These are phyloP conservation scores for Triplophysa bombifrons DNA, from an alignment of 2,797 vertebrate species.

Conservation along the genomic window DNA sequence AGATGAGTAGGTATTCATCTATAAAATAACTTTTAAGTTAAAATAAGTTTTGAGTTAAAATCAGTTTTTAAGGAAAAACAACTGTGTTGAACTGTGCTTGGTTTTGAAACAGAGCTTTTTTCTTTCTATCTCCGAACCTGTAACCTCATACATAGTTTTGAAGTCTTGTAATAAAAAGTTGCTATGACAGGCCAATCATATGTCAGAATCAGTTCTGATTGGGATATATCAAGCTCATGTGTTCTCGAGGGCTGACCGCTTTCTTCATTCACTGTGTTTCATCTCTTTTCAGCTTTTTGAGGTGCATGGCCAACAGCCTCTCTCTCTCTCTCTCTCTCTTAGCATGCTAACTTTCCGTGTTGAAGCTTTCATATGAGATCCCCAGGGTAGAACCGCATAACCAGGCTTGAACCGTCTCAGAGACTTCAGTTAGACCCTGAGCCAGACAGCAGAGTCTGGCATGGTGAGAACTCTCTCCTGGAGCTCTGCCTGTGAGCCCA, in stretches of 20 bases:
- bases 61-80: neutral
- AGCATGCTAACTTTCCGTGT: constrained; percentile 37
- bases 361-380: constrained; percentile 41
- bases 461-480: constrained; percentile 44
- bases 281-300: constrained; percentile 36
- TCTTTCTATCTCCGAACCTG: too few relatives aligned
- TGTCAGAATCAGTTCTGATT: constrained; percentile 19
- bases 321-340: neutral
- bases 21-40: neutral
- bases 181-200: neutral
- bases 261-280: constrained; percentile 40
- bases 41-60: neutral
- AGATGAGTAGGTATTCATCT: neutral
- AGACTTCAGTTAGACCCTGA: constrained; percentile 44
- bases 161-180: constrained; percentile 4
- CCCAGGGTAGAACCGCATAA: constrained; percentile 24
- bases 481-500: constrained; percentile 54
- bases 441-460: constrained; percentile 43
- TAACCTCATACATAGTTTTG: too few relatives aligned
- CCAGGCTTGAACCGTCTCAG: constrained; percentile 43
- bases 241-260: constrained; percentile 23
- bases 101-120: too few relatives aligned
- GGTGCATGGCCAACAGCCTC: constrained; percentile 26
- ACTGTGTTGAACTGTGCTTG: too few relatives aligned
- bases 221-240: neutral